Conservation (phyloP, 2,113 vertebrate genomes). For the Eonycteris spelaea region DNA sequence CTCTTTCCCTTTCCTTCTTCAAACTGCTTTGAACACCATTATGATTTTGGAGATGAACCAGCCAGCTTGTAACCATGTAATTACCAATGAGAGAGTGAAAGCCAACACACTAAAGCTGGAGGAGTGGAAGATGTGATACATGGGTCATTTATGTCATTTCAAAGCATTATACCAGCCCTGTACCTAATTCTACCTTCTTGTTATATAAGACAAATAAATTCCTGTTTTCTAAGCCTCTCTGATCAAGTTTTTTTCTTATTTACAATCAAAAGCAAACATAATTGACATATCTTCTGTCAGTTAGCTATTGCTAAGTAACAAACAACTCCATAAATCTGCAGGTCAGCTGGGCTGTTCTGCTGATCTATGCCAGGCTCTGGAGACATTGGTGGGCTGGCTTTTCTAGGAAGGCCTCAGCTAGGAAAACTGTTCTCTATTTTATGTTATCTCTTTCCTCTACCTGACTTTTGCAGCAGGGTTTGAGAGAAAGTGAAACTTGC, state of each 20-base stretch:
- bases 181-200: not conserved
- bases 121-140: not conserved
- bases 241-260: not conserved
- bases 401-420: not conserved
- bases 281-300: not conserved
- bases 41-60: not conserved
- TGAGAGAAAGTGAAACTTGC: not conserved
- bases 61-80: not conserved
- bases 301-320: not conserved
- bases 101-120: not conserved
- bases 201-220: not conserved
- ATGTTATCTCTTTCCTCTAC: not conserved
- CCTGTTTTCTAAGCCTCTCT: not conserved
- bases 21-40: not conserved
- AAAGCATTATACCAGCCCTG: not conserved
- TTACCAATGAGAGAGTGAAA: not conserved
- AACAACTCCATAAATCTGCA: not conserved
- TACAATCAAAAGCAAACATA: not conserved
- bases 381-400: not conserved
- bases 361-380: not conserved
- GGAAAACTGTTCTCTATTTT: not conserved
- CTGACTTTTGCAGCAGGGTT: not conserved
- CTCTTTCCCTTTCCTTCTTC: not conserved
- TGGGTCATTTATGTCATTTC: not conserved
- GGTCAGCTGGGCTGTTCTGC: not conserved